These are phyloP conservation scores for Endotricha flammealis DNA, from an alignment of 2,888 invertebrate genomes.

Conservation along the genomic window DNA sequence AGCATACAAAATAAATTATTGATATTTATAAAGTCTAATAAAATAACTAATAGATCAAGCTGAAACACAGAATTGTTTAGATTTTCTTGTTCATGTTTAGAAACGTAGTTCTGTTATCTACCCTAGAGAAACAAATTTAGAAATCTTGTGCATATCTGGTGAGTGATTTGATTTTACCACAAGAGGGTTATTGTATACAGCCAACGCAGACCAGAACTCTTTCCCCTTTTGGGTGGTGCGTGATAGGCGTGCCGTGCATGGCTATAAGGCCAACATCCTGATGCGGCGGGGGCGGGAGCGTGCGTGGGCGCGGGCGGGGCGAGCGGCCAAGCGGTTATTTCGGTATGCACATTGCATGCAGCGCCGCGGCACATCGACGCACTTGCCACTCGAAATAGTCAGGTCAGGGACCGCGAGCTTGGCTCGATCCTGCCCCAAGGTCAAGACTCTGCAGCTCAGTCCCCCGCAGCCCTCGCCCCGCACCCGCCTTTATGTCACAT, in stretches of 20 bases:
- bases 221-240: conserved; percentile 39
- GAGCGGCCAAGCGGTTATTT: conserved; percentile 66
- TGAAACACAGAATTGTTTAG: no score
- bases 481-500: conserved; percentile 30
- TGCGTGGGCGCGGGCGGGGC: conserved; percentile 45
- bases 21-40: no score
- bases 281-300: conserved; percentile 28
- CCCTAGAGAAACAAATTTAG: no score
- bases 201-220: conserved; percentile 41
- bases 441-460: conserved; percentile 64
- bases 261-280: conserved; percentile 60
- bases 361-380: conserved; percentile 54
- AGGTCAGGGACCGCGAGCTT: conserved; percentile 76
- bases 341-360: conserved; percentile 78
- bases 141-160: conserved; percentile 3
- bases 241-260: conserved; percentile 57
- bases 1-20: no score
- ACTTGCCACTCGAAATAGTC: conserved; percentile 78
- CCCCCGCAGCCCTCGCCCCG: conserved; percentile 28
- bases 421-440: conserved; percentile 76
- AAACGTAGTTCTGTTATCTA: no score
- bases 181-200: conserved; percentile 47
- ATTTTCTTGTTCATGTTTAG: no score
- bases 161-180: conserved; percentile 21
- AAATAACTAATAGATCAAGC: no score